Percentiles rank a stretch among this genome's conserved stretches.
phyloP scores from a whole-genome alignment of 2,888 invertebrate genomes.

The Noctua janthe region DNA sequence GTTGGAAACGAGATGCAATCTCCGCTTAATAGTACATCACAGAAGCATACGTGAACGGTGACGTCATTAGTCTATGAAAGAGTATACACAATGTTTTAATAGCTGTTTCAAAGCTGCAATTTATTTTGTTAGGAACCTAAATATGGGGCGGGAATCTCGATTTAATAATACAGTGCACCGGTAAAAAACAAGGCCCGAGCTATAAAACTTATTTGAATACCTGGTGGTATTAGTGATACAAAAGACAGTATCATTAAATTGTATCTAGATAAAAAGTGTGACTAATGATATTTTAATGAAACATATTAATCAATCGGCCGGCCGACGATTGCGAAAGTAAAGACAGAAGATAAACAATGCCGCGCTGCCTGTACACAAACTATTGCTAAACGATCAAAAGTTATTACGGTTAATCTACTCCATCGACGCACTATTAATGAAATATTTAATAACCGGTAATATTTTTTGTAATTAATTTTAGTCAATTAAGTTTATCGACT shows the following conservation, averaged over 20 bases:
- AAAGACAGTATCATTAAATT: constrained; percentile 55
- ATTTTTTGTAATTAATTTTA: constrained; percentile 60
- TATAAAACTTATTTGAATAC: constrained; percentile 58
- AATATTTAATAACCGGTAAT: constrained; percentile 53
- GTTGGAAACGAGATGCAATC: constrained; percentile 58
- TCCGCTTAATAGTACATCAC: constrained; percentile 34
- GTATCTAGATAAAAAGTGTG: constrained; percentile 61
- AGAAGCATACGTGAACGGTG: constrained; percentile 5
- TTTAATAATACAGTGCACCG: constrained; percentile 34
- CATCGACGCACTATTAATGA: constrained; percentile 54
- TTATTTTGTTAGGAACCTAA: constrained; percentile 40
- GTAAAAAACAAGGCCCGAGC: constrained; percentile 50
- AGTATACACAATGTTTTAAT: constrained; percentile 19
- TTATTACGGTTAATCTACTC: constrained; percentile 58
- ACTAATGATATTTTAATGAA: constrained; percentile 69
- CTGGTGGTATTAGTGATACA: constrained; percentile 50
- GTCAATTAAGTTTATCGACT: constrained; percentile 67
- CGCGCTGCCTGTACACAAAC: constrained; percentile 35
- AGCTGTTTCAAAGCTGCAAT: constrained; percentile 30
- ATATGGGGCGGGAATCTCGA: constrained; percentile 38
- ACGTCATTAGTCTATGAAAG: constrained; percentile 10
- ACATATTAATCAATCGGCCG: constrained; percentile 65
- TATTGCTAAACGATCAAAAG: constrained; percentile 54
- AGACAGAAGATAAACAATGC: constrained; percentile 64
- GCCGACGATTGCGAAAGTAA: constrained; percentile 52